These are phyloP conservation scores for Cydia amplana DNA, from an alignment of 1,140 invertebrate species.

Conservation along the genomic window DNA sequence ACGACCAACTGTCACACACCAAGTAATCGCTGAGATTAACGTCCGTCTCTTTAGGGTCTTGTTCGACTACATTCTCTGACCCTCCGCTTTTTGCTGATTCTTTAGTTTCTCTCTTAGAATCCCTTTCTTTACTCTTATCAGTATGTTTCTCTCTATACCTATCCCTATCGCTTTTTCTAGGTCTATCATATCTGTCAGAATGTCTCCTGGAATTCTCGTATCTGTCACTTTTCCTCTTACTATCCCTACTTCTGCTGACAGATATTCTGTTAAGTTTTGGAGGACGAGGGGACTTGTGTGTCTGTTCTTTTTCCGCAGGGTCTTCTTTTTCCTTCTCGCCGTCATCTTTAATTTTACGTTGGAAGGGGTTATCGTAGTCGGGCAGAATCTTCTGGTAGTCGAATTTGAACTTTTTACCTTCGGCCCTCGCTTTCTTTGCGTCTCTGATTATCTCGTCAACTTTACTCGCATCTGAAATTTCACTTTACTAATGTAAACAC, in stretches of 20 bases:
- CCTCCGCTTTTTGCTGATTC: conserved; percentile 37
- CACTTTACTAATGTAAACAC: conserved; percentile 17
- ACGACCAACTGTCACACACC: conserved; percentile 75
- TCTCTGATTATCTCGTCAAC: conserved; percentile 71
- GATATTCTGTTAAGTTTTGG: neutral
- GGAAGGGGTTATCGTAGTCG: conserved; percentile 72
- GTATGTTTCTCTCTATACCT: conserved; percentile 4
- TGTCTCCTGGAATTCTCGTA: conserved; percentile 50
- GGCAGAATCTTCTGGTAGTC: conserved; percentile 69
- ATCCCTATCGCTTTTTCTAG: conserved; percentile 47
- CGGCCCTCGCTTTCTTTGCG: conserved; percentile 67
- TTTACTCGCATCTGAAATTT: conserved; percentile 65
- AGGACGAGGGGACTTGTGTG: neutral
- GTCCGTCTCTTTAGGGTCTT: conserved; percentile 56
- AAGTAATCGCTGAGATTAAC: conserved; percentile 71
- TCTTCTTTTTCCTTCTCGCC: conserved; percentile 39
- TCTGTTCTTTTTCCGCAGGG: conserved; percentile 35
- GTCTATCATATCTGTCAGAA: conserved; percentile 41
- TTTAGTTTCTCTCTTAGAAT: conserved; percentile 39
- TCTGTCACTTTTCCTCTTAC: conserved; percentile 49
- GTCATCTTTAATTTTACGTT: conserved; percentile 61
- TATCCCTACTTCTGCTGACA: conserved; percentile 42
- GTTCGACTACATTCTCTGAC: conserved; percentile 23
- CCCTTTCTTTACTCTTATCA: conserved; percentile 42
- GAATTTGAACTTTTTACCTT: conserved; percentile 70